Conservation (phyloP, 2,888 invertebrate species). For the Bombyx huttoni region DNA sequence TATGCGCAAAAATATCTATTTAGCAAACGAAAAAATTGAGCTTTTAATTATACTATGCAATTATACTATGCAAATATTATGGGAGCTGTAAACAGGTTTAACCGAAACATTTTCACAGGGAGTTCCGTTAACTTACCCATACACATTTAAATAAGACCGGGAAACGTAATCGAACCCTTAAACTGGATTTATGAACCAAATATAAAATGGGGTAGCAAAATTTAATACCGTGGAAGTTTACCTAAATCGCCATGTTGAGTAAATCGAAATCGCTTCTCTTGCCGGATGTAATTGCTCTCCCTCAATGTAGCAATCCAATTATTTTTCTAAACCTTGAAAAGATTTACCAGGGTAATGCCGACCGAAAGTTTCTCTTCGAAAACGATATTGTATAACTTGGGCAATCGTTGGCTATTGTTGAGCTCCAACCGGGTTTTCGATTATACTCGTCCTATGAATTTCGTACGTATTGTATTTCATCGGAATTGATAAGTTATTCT, state of each 20-base stretch:
- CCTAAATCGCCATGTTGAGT: constrained; percentile 49
- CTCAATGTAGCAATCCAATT: constrained; percentile 61
- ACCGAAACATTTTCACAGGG: constrained; percentile 11
- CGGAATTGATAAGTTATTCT: neutral
- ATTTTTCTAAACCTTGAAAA: constrained; percentile 62
- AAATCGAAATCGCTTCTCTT: constrained; percentile 54
- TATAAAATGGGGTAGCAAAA: constrained; percentile 37
- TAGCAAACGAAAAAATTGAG: too few species aligned
- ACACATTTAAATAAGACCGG: constrained; percentile 38
- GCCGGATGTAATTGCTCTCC: constrained; percentile 60
- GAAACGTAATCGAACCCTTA: constrained; percentile 40
- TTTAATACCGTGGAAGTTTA: constrained; percentile 46
- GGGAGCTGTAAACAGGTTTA: neutral
- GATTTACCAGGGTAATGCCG: constrained; percentile 43
- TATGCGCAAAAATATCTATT: too few species aligned
- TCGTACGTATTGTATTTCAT: neutral
- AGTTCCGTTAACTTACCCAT: constrained; percentile 19
- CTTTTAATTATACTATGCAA: too few species aligned
- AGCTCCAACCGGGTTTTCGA: neutral
- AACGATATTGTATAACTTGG: constrained; percentile 45
- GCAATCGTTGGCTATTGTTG: constrained; percentile 13
- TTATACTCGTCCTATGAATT: neutral
- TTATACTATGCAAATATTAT: too few species aligned
- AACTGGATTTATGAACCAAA: constrained; percentile 42
- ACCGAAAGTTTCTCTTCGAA: constrained; percentile 41